phyloP scores from a whole-genome alignment of 2,888 invertebrate genomes.

The Pinctada fucata region DNA sequence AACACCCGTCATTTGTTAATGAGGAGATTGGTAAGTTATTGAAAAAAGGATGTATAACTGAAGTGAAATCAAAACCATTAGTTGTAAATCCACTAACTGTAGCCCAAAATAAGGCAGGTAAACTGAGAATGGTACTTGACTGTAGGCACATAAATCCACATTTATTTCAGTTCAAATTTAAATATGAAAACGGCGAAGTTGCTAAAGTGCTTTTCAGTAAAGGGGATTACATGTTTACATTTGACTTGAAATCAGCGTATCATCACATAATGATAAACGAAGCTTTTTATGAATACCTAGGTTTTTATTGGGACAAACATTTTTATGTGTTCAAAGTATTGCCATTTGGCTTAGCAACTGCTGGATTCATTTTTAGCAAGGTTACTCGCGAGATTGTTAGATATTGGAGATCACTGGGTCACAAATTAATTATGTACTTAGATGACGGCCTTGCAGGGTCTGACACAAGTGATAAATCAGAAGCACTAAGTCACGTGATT shows the following conservation, averaged over 20 bases:
- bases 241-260: slow-evolving; percentile 28
- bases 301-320: slow-evolving; percentile 5
- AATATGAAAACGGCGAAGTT: slow-evolving; percentile 29
- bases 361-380: slow-evolving; percentile 46
- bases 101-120: slow-evolving; percentile 28
- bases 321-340: slow-evolving; percentile 47
- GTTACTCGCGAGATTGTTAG: slow-evolving; percentile 27
- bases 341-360: no score
- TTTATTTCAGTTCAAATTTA: no score
- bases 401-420: slow-evolving; percentile 30
- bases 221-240: slow-evolving; percentile 24
- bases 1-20: slow-evolving; percentile 12
- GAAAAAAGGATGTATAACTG: slow-evolving; percentile 25
- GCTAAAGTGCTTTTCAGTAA: slow-evolving; percentile 22
- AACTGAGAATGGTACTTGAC: slow-evolving; percentile 33
- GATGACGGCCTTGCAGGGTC: slow-evolving; percentile 40
- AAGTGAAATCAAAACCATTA: slow-evolving; percentile 14
- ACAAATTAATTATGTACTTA: slow-evolving; percentile 40
- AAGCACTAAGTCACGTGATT: slow-evolving; percentile 13
- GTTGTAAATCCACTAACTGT: slow-evolving; percentile 37
- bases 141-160: no score
- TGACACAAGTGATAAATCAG: slow-evolving; percentile 21
- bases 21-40: slow-evolving; percentile 20
- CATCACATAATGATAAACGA: slow-evolving; percentile 16
- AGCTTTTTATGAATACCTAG: slow-evolving; percentile 5